phyloP scores from a whole-genome alignment of 2,113 vertebrate genomes.

The Pyxicephalus adspersus region DNA sequence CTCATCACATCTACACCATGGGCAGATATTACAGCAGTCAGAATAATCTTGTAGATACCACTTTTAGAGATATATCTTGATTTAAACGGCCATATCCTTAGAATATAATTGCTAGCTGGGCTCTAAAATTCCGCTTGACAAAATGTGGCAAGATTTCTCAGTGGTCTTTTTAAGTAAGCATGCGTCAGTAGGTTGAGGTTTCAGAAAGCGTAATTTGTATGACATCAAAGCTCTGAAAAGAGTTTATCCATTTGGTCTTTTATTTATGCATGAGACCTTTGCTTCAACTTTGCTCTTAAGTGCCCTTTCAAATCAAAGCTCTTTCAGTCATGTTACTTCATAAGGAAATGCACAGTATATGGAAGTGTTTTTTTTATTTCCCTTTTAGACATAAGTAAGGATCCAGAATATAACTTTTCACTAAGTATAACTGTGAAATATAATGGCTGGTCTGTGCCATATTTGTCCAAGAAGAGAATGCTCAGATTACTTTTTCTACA shows the following conservation, averaged over 20 bases:
- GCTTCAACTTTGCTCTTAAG: conserved; percentile 33
- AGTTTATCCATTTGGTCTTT: conserved; percentile 48
- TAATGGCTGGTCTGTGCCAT: conserved; percentile 36
- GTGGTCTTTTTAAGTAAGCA: conserved; percentile 33
- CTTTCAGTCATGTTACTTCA: background rate
- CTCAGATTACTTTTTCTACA: conserved; percentile 44
- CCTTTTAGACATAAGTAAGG: background rate
- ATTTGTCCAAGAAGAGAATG: conserved; percentile 20
- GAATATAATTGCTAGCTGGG: conserved; percentile 5
- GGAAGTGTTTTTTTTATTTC: background rate
- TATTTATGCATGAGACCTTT: conserved; percentile 52
- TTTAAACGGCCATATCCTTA: background rate
- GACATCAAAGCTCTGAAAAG: conserved; percentile 33
- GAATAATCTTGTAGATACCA: too few species aligned
- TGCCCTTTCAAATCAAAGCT: conserved; percentile 24
- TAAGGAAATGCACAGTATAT: conserved; percentile 7
- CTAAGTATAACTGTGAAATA: conserved; percentile 23
- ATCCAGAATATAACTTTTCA: background rate
- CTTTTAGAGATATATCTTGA: background rate
- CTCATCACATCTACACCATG: too few species aligned
- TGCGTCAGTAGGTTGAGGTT: conserved; percentile 27
- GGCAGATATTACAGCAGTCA: too few species aligned
- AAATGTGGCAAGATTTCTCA: conserved; percentile 18
- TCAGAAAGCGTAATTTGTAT: conserved; percentile 31
- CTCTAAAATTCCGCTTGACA: conserved; percentile 8